Conservation (phyloP, 2,797 vertebrate species). For the Triplophysa bombifrons region DNA sequence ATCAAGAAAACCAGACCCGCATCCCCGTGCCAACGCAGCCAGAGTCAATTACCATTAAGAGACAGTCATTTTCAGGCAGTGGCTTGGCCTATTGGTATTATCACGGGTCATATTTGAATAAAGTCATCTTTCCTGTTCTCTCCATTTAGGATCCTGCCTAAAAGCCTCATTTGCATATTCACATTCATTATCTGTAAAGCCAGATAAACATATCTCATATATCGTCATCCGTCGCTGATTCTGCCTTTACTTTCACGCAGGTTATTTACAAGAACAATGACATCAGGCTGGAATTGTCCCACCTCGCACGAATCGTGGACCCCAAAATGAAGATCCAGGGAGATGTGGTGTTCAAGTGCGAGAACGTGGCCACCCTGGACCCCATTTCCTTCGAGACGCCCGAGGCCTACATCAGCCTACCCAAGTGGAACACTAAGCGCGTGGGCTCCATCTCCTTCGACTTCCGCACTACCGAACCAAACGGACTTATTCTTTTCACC, state of each 20-base stretch:
- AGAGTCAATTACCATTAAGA: conserved; percentile 54
- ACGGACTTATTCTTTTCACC: conserved; percentile 96
- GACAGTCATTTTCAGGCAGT: conserved; percentile 41
- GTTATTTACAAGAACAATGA: conserved; percentile 99
- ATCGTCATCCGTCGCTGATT: conserved; percentile 32
- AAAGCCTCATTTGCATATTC: conserved; percentile 17
- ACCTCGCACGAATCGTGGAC: conserved; percentile 93
- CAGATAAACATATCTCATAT: conserved; percentile 3
- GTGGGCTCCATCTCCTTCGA: conserved; percentile 99
- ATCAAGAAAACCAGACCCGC: conserved; percentile 57
- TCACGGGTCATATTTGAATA: conserved; percentile 45
- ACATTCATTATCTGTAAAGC: conserved; percentile 8
- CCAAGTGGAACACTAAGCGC: conserved; percentile 98
- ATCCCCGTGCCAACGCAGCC: conserved; percentile 45
- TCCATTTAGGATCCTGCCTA: conserved; percentile 29
- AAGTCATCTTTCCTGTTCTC: conserved; percentile 48
- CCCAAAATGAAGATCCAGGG: conserved; percentile 99
- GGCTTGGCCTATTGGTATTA: conserved; percentile 54
- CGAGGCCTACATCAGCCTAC: conserved; percentile 95
- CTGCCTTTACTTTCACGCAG: conserved; percentile 68
- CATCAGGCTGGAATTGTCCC: conserved; percentile 95
- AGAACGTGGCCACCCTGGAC: conserved; percentile 95
- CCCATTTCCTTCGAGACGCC: conserved; percentile 98
- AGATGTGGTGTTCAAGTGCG: conserved; percentile 93
- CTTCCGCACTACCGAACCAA: conserved; percentile 95